Conservation (phyloP, 1,140 invertebrate species). For the Cephus cinctus region DNA sequence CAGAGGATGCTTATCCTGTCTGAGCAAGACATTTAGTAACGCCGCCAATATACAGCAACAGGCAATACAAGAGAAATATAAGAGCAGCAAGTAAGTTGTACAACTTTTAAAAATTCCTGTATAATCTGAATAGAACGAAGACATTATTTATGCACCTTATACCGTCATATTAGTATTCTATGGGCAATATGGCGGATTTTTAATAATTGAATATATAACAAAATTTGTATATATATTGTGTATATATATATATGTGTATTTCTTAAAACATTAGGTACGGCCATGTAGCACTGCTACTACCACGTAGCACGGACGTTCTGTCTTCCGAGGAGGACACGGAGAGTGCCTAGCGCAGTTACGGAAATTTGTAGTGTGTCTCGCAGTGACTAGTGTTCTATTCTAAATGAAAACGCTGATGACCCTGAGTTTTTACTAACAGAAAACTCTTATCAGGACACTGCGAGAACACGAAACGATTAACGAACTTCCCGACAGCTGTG, state of each 20-base stretch:
- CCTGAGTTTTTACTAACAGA: no score
- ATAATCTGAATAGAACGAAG: background rate
- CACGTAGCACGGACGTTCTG: conserved; percentile 42
- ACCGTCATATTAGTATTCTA: background rate
- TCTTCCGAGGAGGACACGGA: conserved; percentile 44
- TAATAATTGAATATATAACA: background rate
- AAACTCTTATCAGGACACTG: no score
- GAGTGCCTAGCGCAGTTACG: conserved; percentile 35
- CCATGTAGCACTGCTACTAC: conserved; percentile 47
- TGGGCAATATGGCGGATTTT: background rate
- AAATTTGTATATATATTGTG: conserved; percentile 3
- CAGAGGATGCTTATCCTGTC: conserved; percentile 64
- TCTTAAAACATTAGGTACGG: conserved; percentile 32
- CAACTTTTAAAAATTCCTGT: conserved; percentile 3
- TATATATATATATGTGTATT: conserved; percentile 13
- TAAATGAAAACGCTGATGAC: no score
- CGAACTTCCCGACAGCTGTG: no score
- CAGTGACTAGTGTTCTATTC: no score
- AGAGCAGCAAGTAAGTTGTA: conserved; percentile 68
- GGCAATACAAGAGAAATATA: conserved; percentile 85
- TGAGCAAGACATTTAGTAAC: conserved; percentile 69
- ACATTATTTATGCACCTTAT: background rate
- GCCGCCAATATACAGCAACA: conserved; percentile 70
- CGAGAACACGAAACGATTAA: no score
- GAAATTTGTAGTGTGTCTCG: no score